Evolutionary conservation across 2,797 vertebrate species (phyloP).

Genomic region (Urocyon cinereoargenteus): DNA sequence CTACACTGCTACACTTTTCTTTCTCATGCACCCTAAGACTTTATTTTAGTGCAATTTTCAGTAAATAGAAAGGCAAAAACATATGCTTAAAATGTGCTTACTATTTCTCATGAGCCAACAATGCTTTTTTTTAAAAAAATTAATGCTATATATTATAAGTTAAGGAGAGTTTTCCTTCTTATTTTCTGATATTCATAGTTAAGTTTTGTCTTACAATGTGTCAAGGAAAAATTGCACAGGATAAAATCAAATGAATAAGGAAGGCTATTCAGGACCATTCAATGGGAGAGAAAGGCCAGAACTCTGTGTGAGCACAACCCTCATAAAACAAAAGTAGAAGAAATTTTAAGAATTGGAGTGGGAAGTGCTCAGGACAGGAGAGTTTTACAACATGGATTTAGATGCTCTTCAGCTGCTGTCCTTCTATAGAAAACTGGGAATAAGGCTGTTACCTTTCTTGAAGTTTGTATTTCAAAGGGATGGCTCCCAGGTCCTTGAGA

Average conservation of each 20-base stretch:
- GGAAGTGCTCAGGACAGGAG: background rate
- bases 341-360: background rate
- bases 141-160: background rate
- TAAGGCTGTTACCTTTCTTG: background rate
- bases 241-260: background rate
- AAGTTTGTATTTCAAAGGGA: background rate
- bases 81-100: background rate
- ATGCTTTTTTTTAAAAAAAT: background rate
- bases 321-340: background rate
- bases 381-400: background rate
- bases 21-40: background rate
- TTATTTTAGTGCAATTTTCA: background rate
- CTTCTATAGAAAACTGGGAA: background rate
- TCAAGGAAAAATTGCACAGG: background rate
- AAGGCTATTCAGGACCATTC: background rate
- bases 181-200: background rate
- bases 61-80: background rate
- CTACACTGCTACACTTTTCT: background rate
- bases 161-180: background rate
- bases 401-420: background rate
- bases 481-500: background rate
- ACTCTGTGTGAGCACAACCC: background rate
- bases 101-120: background rate
- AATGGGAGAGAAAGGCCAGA: background rate
- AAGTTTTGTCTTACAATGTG: background rate